phyloP scores from a whole-genome alignment of 2,797 vertebrate species.

The Gymnoscopelus braueri region DNA sequence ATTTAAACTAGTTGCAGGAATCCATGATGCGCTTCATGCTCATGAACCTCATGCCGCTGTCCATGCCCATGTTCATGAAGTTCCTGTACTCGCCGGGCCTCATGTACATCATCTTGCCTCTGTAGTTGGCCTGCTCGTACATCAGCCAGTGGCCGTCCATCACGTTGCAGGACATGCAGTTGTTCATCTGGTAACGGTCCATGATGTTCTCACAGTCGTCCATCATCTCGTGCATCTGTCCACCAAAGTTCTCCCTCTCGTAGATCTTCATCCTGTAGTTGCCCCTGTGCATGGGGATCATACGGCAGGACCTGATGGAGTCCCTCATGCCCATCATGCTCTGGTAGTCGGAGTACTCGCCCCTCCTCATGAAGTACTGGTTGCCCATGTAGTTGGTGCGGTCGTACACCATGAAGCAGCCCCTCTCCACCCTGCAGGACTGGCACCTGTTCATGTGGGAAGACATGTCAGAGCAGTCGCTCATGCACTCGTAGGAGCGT shows the following conservation, averaged over 20 bases:
- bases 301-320: conserved; percentile 9
- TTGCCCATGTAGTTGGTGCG: conserved; percentile 11
- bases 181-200: not conserved
- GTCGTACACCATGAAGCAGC: conserved; percentile 13
- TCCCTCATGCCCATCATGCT: conserved; percentile 10
- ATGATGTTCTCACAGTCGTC: conserved; percentile 2
- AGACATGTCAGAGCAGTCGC: conserved; percentile 6
- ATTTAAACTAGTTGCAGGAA: not conserved
- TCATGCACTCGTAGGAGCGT: conserved; percentile 1
- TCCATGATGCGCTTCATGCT: conserved; percentile 13
- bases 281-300: conserved; percentile 8
- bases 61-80: not conserved
- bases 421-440: conserved; percentile 10
- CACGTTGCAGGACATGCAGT: conserved; percentile 5
- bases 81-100: conserved; percentile 7
- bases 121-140: not conserved
- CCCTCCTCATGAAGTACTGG: conserved; percentile 1
- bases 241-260: too few species aligned
- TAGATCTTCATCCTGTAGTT: not conserved
- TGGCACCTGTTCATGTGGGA: conserved; percentile 6
- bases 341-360: not conserved
- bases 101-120: not conserved
- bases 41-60: conserved; percentile 6
- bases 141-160: not conserved
- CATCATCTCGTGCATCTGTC: too few species aligned